A percentile compares a stretch with the other conserved stretches of the same genome.
phyloP scores from a whole-genome alignment of 2,797 vertebrate species.

The Pangasius djambal region DNA sequence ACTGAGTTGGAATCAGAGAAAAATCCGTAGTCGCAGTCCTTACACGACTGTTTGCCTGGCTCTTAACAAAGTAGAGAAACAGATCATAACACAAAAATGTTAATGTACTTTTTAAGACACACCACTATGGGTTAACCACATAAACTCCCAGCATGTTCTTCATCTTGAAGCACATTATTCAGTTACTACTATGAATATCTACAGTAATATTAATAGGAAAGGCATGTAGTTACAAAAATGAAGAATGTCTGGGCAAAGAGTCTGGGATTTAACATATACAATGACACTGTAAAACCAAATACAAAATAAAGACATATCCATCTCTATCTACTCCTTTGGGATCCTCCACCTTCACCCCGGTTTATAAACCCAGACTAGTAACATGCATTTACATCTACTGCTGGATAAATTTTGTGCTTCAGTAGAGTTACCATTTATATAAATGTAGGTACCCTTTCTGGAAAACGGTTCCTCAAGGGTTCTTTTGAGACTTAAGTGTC shows the following conservation, averaged over 20 bases:
- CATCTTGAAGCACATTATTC: background rate
- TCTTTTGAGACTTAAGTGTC: background rate
- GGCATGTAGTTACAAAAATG: background rate
- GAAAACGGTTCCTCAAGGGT: background rate
- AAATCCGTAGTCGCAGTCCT: conserved; percentile 78
- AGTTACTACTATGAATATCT: background rate
- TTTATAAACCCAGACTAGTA: background rate
- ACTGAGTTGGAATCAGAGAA: conserved; percentile 79
- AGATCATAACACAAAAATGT: background rate
- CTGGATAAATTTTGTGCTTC: background rate
- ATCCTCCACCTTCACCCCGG: background rate
- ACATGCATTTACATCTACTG: background rate
- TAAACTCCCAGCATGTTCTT: background rate
- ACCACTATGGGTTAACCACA: background rate
- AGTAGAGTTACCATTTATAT: background rate
- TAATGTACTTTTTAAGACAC: background rate
- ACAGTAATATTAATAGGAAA: background rate
- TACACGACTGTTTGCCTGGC: conserved; percentile 67
- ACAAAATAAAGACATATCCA: background rate
- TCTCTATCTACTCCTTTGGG: background rate
- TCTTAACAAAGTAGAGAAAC: conserved; percentile 57
- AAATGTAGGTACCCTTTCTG: background rate
- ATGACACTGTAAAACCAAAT: background rate
- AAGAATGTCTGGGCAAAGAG: background rate
- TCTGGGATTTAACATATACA: background rate